Conservation (phyloP, 2,797 vertebrate genomes). For the Lepilemur ruficaudatus region DNA sequence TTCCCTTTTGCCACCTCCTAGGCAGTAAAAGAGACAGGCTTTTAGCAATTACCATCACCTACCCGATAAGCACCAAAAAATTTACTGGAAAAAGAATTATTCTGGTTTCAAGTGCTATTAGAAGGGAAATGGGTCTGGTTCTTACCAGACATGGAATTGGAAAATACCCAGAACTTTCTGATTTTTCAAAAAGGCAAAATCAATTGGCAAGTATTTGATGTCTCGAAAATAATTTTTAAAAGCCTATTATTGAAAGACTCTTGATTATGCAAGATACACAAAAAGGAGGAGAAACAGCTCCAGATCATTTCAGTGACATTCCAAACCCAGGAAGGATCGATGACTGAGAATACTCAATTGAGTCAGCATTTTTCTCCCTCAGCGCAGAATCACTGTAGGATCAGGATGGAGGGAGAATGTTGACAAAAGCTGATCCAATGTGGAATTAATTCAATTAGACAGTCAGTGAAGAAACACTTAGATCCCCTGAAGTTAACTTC, state of each 20-base stretch:
- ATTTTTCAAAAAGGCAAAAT: constrained; percentile 38
- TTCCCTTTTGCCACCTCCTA: not conserved
- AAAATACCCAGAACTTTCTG: constrained; percentile 23
- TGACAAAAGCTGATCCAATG: not conserved
- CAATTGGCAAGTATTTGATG: not conserved
- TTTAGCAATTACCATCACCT: not conserved
- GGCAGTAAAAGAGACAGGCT: not conserved
- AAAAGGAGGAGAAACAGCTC: not conserved
- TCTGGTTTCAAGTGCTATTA: constrained; percentile 6
- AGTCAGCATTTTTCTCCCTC: not conserved
- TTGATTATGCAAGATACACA: not conserved
- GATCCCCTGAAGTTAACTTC: not conserved
- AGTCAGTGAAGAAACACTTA: not conserved
- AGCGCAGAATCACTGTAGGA: not conserved
- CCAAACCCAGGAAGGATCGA: not conserved
- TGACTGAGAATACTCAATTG: not conserved
- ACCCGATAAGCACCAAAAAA: not conserved
- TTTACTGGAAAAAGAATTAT: constrained; percentile 36
- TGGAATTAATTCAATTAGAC: not conserved
- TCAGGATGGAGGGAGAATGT: not conserved
- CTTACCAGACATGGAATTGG: constrained; percentile 6
- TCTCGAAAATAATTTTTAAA: constrained; percentile 29
- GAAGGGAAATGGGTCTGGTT: not conserved
- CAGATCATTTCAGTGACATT: not conserved
- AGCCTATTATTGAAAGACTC: not conserved